Evolutionary conservation across 2,113 vertebrate species (phyloP).

Genomic region (Azemiops feae): DNA sequence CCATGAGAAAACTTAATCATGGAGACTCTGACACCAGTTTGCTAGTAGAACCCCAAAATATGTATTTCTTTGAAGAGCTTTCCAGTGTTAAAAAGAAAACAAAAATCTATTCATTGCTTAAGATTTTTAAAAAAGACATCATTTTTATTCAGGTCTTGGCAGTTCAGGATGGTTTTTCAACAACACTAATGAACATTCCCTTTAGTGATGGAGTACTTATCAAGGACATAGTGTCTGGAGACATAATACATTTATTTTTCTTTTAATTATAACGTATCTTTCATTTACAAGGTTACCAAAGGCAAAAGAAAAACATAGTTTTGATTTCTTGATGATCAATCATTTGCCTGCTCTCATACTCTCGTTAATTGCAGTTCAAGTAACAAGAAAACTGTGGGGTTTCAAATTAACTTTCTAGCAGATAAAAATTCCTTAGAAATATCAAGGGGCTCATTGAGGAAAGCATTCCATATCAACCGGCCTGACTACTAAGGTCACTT

Average conservation of each 20-base stretch:
- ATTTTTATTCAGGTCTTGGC: conserved; percentile 20
- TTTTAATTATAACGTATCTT: conserved; percentile 39
- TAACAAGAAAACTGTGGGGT: not conserved
- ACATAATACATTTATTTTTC: conserved; percentile 45
- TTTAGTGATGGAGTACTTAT: conserved; percentile 43
- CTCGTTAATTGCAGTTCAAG: not conserved
- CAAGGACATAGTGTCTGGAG: conserved; percentile 27
- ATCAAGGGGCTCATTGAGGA: not conserved
- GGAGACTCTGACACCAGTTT: conserved; percentile 4
- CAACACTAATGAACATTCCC: conserved; percentile 14
- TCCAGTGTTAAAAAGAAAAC: not conserved
- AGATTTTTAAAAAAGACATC: conserved; percentile 5
- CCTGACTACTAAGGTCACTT: not conserved
- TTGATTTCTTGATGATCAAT: not conserved
- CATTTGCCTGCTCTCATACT: not conserved
- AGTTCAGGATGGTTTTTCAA: conserved; percentile 7
- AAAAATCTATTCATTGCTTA: conserved; percentile 1
- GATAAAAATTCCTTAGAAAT: not conserved
- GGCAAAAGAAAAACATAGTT: conserved; percentile 16
- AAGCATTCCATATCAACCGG: not conserved
- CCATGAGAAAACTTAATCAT: not conserved
- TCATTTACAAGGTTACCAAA: conserved; percentile 40
- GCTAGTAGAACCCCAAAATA: not conserved
- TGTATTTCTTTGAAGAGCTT: not conserved
- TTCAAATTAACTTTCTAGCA: not conserved